Conservation (phyloP, 2,113 vertebrate species). For the Geothlypis trichas region DNA sequence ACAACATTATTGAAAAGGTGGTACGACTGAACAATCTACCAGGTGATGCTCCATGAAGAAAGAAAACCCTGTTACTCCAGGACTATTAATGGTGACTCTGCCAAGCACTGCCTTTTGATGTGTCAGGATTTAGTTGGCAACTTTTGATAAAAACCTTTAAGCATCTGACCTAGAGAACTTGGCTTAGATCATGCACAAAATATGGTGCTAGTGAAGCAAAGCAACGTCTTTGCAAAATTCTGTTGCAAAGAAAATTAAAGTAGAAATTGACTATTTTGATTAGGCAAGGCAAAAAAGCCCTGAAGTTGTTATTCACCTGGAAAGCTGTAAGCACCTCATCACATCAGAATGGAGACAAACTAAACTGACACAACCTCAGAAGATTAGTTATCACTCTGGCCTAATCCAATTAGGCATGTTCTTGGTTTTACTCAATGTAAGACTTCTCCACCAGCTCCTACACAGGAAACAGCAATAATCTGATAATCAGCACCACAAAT, state of each 20-base stretch:
- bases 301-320: not conserved
- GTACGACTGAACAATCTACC: not conserved
- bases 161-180: not conserved
- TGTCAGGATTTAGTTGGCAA: not conserved
- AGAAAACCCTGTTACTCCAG: not conserved
- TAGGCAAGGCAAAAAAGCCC: not conserved
- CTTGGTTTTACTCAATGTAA: not conserved
- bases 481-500: not conserved
- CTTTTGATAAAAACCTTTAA: not conserved
- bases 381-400: not conserved
- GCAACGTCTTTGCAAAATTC: not conserved
- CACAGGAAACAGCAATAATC: not conserved
- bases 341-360: not conserved
- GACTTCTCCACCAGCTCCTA: not conserved
- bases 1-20: not conserved
- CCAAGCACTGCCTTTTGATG: not conserved
- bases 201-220: not conserved
- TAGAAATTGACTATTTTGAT: not conserved
- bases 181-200: not conserved
- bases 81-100: not conserved
- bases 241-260: not conserved
- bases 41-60: not conserved
- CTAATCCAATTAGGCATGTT: not conserved
- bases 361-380: not conserved
- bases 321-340: not conserved